phyloP scores from a whole-genome alignment of 1,140 invertebrate genomes.

The Asbolus verrucosus region DNA sequence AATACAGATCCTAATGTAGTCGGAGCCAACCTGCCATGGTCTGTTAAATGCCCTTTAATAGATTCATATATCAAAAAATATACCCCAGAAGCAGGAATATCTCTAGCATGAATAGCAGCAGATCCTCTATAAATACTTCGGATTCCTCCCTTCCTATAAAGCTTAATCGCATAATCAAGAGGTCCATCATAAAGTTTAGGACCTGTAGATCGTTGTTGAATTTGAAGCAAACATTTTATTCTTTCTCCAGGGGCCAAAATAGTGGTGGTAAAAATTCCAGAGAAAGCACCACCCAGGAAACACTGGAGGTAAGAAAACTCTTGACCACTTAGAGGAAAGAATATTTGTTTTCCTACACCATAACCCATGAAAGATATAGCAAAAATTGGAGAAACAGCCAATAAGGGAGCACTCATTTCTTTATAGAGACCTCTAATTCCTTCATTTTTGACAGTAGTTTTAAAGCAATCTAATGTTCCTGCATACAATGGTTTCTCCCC shows the following conservation, averaged over 20 bases:
- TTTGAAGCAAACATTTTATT: slow-evolving; percentile 97
- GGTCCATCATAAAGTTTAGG: slow-evolving; percentile 92
- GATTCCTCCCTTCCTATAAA: slow-evolving; percentile 95
- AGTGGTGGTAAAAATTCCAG: slow-evolving; percentile 92
- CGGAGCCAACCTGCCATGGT: slow-evolving; percentile 65
- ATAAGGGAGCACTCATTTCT: slow-evolving; percentile 73
- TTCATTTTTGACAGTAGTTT: slow-evolving; percentile 91
- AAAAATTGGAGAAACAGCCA: slow-evolving; percentile 89
- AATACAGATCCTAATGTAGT: slow-evolving; percentile 74
- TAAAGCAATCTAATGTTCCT: slow-evolving; percentile 95
- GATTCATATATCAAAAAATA: slow-evolving; percentile 97
- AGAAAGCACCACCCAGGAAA: slow-evolving; percentile 93
- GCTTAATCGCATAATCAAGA: slow-evolving; percentile 89
- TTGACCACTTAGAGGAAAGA: slow-evolving; percentile 68
- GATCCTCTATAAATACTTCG: slow-evolving; percentile 95
- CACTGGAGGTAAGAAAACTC: slow-evolving; percentile 57
- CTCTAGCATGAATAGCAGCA: slow-evolving; percentile 91
- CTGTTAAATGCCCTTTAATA: slow-evolving; percentile 78
- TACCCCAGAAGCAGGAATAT: slow-evolving; percentile 93
- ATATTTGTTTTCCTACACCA: slow-evolving; percentile 92
- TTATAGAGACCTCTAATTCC: slow-evolving; percentile 87
- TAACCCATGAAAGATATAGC: slow-evolving; percentile 97
- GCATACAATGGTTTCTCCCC: slow-evolving; percentile 83
- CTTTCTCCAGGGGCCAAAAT: slow-evolving; percentile 98
- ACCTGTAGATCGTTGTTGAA: slow-evolving; percentile 79